Evolutionary conservation across 1,140 invertebrate species (phyloP).

Genomic region (Dinothrombium tinctorium): DNA sequence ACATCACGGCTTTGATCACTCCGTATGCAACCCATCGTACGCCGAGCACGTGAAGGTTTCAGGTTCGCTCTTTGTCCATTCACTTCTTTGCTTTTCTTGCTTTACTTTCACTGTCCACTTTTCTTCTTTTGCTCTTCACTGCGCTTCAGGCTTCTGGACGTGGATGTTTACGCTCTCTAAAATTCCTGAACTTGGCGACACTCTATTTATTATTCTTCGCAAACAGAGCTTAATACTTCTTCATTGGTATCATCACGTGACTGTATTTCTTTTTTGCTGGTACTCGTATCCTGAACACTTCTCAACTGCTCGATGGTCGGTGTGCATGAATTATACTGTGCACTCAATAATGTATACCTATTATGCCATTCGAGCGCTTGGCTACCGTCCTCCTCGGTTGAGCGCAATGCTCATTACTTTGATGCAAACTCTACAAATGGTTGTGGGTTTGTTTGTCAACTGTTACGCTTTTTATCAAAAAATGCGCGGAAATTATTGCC

Average conservation of each 20-base stretch:
- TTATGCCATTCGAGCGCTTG: slow-evolving; percentile 69
- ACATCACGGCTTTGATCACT: not conserved
- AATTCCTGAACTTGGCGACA: slow-evolving; percentile 54
- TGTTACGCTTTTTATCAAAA: too few relatives aligned
- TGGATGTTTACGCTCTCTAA: slow-evolving; percentile 6
- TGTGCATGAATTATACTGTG: slow-evolving; percentile 96
- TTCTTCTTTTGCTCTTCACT: too few relatives aligned
- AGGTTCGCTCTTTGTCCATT: too few relatives aligned
- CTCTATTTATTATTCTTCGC: slow-evolving; percentile 79
- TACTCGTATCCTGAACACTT: slow-evolving; percentile 91
- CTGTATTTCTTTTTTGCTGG: slow-evolving; percentile 75
- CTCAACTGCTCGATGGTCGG: slow-evolving; percentile 88
- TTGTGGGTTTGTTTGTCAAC: too few relatives aligned
- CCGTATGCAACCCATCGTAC: slow-evolving; percentile 29
- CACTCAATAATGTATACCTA: slow-evolving; percentile 97
- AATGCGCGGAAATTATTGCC: too few relatives aligned
- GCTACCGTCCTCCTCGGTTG: slow-evolving; percentile 48
- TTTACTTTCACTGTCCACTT: too few relatives aligned
- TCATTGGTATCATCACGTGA: slow-evolving; percentile 57
- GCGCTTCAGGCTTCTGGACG: too few relatives aligned
- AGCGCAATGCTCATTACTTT: slow-evolving; percentile 79
- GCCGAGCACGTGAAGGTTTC: slow-evolving; percentile 43
- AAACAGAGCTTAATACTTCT: slow-evolving; percentile 92
- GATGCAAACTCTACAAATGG: slow-evolving; percentile 80
- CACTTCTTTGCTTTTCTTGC: too few relatives aligned